Evolutionary conservation across 2,113 vertebrate species (phyloP), one percentile per base, ranked within the genome.

Genomic region (Colius striatus): DNA sequence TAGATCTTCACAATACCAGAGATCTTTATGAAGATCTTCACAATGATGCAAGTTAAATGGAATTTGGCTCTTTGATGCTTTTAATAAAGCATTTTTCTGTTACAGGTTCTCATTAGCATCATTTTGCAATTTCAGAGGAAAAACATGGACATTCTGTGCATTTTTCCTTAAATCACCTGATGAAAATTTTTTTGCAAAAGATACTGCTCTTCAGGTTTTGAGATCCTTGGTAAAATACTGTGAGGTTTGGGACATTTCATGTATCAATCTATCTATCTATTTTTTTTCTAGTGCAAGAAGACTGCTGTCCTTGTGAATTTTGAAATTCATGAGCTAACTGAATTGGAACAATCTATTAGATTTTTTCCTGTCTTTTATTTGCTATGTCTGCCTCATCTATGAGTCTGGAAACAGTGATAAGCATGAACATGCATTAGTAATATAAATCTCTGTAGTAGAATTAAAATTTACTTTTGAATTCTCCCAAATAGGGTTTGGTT

Each of bases 401-500:
- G 43, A 71, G 51, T 78, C 43, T 85, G 32, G 30, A 82, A 84
- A 67, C 16, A 71, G 60, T 36, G 36, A 27, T 51, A 63, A 87
- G 26, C 26, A n/a, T 50, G 12, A 76, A 34, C 80, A 34, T 62
- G 22, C 27, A 27, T 51, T 55, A 38, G 5, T 58, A 67, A 15
- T 70, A 72, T 20, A 27, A 68, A 90, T 51, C 7, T 36, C 55
- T 48, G 30, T 10, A 32, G 9, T 75, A 32, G 30, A 71, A 68
- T 68, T 76, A 73, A 60, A 50, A 53, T 55, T 90, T 68, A 25
- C 11, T 65, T 79, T 43, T 48, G 10, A 36, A 71, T 89, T 87
- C 25, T 84, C n/a, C 22, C 17, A 22, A 43, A 48, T 6, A 41
- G 18, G 1, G 2, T 0, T 41, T 41, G 38, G 38, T n/a, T n/a